Percentiles rank a stretch among this genome's conserved stretches.
Conservation (phyloP, 2,113 vertebrate species). For the Antechinus flavipes region DNA sequence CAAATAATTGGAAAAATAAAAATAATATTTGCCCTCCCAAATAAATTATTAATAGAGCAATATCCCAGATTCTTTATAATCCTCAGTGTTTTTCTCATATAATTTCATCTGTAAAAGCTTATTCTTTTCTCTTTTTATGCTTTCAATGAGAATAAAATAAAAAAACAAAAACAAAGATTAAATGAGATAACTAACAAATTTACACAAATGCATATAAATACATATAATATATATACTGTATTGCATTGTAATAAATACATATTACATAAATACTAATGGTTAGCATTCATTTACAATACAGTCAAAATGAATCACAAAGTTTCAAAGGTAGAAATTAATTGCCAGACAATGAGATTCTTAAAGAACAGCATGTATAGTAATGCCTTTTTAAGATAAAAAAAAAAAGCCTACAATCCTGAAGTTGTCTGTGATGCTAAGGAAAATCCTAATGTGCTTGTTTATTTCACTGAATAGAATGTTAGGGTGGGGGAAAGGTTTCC, state of each 20-base stretch:
- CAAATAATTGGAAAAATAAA: no score
- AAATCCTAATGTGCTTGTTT: background rate
- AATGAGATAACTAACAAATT: background rate
- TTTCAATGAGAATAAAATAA: no score
- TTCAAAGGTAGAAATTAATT: background rate
- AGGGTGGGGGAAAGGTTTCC: background rate
- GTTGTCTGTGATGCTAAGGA: background rate
- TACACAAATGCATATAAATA: background rate
- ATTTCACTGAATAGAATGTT: conserved; percentile 12
- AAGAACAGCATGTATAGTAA: background rate
- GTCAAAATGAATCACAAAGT: background rate
- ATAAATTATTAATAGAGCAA: no score
- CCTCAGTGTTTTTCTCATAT: no score
- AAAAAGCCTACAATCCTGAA: background rate
- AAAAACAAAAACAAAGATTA: background rate
- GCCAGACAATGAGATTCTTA: background rate
- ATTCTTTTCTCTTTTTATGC: no score
- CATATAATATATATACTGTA: no score
- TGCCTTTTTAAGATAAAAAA: background rate
- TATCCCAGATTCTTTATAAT: no score
- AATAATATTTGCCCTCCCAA: no score
- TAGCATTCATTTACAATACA: background rate
- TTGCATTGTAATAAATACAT: no score
- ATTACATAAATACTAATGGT: background rate
- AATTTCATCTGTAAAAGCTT: no score